Base-by-base conservation (phyloP, 2,888 invertebrate genomes). In the Strigamia maritima region DNA sequence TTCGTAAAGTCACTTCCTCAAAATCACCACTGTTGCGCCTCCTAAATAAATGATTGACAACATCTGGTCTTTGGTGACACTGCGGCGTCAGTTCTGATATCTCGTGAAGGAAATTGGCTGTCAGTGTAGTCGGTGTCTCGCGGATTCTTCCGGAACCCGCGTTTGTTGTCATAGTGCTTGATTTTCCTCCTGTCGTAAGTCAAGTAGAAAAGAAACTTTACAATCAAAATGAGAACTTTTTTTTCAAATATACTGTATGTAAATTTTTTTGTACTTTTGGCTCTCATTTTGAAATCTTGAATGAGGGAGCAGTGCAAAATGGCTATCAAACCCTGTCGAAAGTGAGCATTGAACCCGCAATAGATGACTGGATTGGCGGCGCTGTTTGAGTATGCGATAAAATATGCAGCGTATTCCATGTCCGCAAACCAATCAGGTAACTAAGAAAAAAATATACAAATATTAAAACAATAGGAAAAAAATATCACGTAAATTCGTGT, bases 351-450 rank as follows among this genome's bases (percentile, higher is more conserved):
- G 81, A 87, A 86, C 6, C 86, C 86, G 7, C 86, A 85, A 82
- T 87, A 87, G 60, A 87, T 86, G 70, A 86, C 82, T 0, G 87
- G 87, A 81, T 87, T 87, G 26, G 86, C 82, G 49, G 85, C 85
- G 80, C 86, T 86, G 83, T 87, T 86, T 38, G 85, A 83, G 79
- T 85, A 86, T 12, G 86, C 86, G 44, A 86, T 82, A 79, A 84
- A 85, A 76, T 84, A 84, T 44, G 86, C 84, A 78, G 85, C 84
- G 81, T 84, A 87, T n/a, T 83, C 81, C 76, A 86, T 83, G 28
- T 83, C 82, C 16, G 80, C 78, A 80, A 84, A 87, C 86, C 86
- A 87, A 7, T 81, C 81, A 0, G 84, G 85, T 38, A 87, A 81
- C 86, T 87, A 83, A n/a, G n/a, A n/a, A n/a, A n/a, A n/a, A 31